Evolutionary conservation across 1,140 invertebrate genomes (phyloP).

Genomic region (Heliothis virescens): DNA sequence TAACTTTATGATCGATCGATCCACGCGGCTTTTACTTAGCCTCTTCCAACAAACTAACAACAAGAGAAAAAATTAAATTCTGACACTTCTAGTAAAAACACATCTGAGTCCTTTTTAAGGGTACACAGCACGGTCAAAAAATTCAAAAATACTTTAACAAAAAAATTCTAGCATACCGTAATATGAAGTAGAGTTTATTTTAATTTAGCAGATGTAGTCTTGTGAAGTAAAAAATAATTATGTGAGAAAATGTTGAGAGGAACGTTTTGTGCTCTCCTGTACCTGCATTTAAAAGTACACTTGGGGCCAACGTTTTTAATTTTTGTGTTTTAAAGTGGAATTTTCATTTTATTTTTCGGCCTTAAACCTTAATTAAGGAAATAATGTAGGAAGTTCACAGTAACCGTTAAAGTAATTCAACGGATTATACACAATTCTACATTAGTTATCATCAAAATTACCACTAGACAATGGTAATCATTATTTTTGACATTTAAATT

Average conservation of each 20-base stretch:
- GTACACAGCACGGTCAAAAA: constrained; percentile 49
- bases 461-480: no score
- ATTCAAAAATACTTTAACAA: constrained; percentile 49
- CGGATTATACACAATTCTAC: no score
- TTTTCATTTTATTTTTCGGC: background rate
- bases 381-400: no score
- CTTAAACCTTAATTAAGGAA: background rate
- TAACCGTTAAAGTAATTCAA: no score
- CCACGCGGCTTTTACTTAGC: no score
- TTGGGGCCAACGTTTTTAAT: constrained; percentile 5
- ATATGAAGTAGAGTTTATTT: constrained; percentile 59
- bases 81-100: constrained; percentile 22
- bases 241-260: constrained; percentile 39
- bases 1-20: no score
- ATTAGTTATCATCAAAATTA: no score
- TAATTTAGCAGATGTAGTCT: constrained; percentile 53
- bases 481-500: no score
- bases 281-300: constrained; percentile 19
- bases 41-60: background rate
- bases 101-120: constrained; percentile 43
- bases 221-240: constrained; percentile 55
- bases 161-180: constrained; percentile 47
- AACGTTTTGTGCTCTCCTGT: constrained; percentile 22
- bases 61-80: background rate
- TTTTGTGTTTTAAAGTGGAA: background rate